phyloP scores from a whole-genome alignment of 92 coral and sea anemone genomes.

The Epizoanthus rinbou region DNA sequence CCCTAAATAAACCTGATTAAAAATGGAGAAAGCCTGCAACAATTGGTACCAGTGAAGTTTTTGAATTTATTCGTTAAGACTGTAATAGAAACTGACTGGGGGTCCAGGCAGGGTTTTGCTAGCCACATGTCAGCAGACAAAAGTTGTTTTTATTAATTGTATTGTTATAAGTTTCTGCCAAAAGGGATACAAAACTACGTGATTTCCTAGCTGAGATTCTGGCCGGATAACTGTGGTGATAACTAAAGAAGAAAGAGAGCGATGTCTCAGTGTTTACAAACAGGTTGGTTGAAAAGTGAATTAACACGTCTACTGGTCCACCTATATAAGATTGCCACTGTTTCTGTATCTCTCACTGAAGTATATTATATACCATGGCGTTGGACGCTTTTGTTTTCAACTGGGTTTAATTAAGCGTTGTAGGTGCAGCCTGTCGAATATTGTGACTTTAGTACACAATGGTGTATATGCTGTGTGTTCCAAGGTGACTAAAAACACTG shows the following conservation, averaged over 20 bases:
- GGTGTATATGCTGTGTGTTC: too few relatives aligned
- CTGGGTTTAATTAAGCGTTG: neutral
- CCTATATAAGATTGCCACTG: constrained; percentile 1
- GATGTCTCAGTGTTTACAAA: neutral
- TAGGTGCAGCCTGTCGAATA: too few relatives aligned
- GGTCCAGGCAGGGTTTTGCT: neutral
- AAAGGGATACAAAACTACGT: neutral
- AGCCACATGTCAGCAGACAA: neutral
- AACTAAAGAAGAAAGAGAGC: neutral
- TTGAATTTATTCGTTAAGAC: neutral
- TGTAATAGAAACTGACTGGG: neutral
- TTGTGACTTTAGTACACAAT: too few relatives aligned
- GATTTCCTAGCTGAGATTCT: too few relatives aligned
- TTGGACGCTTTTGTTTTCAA: neutral
- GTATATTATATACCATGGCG: neutral
- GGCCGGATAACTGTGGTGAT: neutral
- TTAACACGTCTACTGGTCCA: constrained; percentile 23
- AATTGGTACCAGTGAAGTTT: neutral
- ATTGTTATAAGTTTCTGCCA: neutral
- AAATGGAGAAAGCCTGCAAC: neutral
- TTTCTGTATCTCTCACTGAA: neutral
- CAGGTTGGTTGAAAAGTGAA: neutral
- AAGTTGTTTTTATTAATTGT: neutral
- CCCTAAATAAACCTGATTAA: neutral
- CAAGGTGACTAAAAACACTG: too few relatives aligned